phyloP scores from a whole-genome alignment of 2,797 vertebrate genomes.

The Tadarida brasiliensis region DNA sequence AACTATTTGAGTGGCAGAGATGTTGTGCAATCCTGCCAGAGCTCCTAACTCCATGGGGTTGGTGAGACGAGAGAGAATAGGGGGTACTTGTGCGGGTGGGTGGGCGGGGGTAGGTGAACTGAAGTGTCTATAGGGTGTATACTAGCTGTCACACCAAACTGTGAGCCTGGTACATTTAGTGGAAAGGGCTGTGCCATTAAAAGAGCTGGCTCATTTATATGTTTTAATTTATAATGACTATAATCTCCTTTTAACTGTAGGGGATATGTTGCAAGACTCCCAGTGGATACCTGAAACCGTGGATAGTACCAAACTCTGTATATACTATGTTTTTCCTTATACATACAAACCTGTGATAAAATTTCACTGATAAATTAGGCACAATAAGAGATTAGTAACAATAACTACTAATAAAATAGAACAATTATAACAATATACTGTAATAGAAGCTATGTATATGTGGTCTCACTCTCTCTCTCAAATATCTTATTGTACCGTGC shows the following conservation, averaged over 20 bases:
- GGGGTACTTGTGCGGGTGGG: not conserved
- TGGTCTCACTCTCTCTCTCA: not conserved
- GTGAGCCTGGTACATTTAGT: not conserved
- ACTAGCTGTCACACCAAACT: not conserved
- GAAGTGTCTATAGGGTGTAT: not conserved
- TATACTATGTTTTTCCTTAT: not conserved
- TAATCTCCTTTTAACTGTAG: not conserved
- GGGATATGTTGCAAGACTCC: not conserved
- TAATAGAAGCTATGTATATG: not conserved
- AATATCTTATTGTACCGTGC: not conserved
- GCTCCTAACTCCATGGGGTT: not conserved
- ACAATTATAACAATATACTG: not conserved
- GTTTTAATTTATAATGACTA: not conserved
- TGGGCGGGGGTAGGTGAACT: not conserved
- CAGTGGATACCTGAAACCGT: not conserved
- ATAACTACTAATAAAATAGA: not conserved
- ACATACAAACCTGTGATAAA: not conserved
- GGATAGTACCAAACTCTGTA: not conserved
- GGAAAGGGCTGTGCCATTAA: not conserved
- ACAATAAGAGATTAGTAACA: not conserved
- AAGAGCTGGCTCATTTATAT: not conserved
- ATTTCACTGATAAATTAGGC: not conserved
- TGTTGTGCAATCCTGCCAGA: not conserved
- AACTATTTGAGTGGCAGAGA: not conserved
- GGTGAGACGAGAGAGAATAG: not conserved